Percentiles rank a stretch among this genome's conserved stretches.
These are phyloP conservation scores for Diadophis punctatus DNA, from an alignment of 2,113 vertebrate genomes.

Conservation along the genomic window DNA sequence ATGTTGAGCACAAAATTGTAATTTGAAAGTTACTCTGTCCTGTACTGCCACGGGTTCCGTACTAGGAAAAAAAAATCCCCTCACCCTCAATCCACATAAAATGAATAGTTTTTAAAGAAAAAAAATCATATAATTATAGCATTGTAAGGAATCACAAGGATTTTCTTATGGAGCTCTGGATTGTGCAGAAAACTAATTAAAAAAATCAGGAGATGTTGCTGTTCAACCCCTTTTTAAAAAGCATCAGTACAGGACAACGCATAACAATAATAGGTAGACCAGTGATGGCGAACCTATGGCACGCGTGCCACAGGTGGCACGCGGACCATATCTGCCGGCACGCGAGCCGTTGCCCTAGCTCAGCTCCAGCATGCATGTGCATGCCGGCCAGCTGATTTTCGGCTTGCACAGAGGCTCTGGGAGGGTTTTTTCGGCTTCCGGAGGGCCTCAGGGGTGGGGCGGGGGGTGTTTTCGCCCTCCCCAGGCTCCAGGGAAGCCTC, in stretches of 20 bases:
- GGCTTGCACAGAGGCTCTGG: no score
- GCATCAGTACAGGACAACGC: background rate
- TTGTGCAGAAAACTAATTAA: background rate
- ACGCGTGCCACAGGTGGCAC: no score
- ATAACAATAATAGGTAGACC: background rate
- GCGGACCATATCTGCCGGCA: no score
- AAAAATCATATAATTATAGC: background rate
- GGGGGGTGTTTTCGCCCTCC: no score
- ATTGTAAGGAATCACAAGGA: background rate
- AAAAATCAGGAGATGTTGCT: background rate
- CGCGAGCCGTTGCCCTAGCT: no score
- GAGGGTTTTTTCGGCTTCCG: no score
- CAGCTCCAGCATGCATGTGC: no score
- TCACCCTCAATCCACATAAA: background rate
- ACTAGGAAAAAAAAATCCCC: background rate
- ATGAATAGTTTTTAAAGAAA: background rate
- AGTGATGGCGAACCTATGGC: no score
- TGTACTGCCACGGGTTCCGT: background rate
- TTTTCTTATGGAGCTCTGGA: background rate
- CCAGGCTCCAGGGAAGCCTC: no score
- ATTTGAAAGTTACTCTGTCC: background rate
- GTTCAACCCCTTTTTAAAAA: background rate
- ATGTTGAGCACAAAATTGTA: background rate
- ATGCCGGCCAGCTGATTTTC: no score
- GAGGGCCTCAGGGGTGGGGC: no score